Conservation (phyloP, 2,797 vertebrate genomes). For the Periparus ater region DNA sequence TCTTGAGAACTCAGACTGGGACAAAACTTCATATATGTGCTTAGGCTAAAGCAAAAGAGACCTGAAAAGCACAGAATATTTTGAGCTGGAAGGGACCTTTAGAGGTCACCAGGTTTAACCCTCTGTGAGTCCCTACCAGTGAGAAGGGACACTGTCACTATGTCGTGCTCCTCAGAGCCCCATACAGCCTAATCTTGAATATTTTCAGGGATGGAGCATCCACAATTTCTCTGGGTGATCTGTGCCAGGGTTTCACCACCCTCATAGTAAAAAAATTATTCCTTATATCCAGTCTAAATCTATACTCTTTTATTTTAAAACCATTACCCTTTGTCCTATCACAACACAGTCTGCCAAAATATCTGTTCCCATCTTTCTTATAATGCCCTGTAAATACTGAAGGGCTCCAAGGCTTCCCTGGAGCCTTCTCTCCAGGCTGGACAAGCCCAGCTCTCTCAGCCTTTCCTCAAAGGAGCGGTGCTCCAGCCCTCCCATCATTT, state of each 20-base stretch:
- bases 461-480: not conserved
- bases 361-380: not conserved
- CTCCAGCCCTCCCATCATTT: not conserved
- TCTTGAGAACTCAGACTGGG: not conserved
- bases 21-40: not conserved
- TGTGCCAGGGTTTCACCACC: not conserved
- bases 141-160: not conserved
- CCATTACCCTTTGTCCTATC: not conserved
- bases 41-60: not conserved
- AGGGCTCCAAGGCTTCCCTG: not conserved
- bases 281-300: not conserved
- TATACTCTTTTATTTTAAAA: not conserved
- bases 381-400: not conserved
- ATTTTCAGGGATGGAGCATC: not conserved
- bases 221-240: not conserved
- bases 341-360: not conserved
- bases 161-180: not conserved
- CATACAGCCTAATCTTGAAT: not conserved
- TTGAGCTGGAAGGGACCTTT: not conserved
- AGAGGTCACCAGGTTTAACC: not conserved
- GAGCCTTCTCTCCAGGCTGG: not conserved
- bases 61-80: not conserved
- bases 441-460: not conserved
- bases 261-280: not conserved
- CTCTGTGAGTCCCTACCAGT: too few relatives aligned